Evolutionary conservation across 2,113 vertebrate genomes (phyloP), one percentile per base, ranked within the genome.

Genomic region (Atlantisia rogersi): DNA sequence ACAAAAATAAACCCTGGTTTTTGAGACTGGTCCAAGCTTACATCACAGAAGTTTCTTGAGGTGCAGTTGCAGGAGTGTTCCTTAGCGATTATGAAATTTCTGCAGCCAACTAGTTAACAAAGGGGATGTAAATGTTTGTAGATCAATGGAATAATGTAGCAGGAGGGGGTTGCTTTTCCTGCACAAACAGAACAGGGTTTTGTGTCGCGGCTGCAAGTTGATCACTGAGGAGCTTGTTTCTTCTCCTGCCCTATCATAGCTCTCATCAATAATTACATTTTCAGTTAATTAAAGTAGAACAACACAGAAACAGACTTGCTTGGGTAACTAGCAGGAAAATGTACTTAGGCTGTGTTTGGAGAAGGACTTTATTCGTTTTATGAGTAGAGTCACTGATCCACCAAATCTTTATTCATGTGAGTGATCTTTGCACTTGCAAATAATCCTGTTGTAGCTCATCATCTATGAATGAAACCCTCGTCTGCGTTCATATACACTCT

Each of bases 101-200:
- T 95, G 77, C 97, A 97, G 97, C 97, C 98, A 98, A 97, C 96
- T 87, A 70, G 74, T 96, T 97, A 94, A 98, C 98, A 98, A 98
- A 98, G 86, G 97, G 97, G 97, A 98, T 98, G 98, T 98, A 98
- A 98, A 98, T 98, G 97, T 97, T 98, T 98, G 97, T 96, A 94
- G 95, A 97, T 98, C 97, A 97, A 86, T 97, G 87, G 98, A 95
- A 98, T 98, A 98, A 98, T 98, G 97, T 96, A 97, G 94, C 97
- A 96, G 97, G 98, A 98, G 98, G 98, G 98, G 98, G 98, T 88
- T 97, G 96, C 74, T 40, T 97, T 97, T 94, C 64, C 91, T 96
- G 86, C 91, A 93, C 91, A 97, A 97, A 97, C 92, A 98, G 92
- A 96, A 96, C 82, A 62, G 15, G n/a, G 25, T 87, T 96, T 96